Conservation (phyloP, 2,888 invertebrate genomes). For the Folsomia manolachei region DNA sequence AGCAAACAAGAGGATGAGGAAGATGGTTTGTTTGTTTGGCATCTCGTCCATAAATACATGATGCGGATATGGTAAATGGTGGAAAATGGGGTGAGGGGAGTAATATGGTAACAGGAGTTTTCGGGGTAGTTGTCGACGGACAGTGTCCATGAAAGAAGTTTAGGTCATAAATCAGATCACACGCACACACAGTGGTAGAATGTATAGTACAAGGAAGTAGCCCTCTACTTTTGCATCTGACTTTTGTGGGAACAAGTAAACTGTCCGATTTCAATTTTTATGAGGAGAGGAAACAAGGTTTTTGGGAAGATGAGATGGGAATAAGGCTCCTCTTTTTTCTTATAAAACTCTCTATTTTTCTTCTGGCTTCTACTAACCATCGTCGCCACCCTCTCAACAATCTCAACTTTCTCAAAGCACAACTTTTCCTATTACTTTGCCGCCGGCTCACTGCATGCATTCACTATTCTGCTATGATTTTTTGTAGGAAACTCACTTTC, state of each 20-base stretch:
- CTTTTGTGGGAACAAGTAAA: slow-evolving; percentile 26
- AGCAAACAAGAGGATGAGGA: too few relatives aligned
- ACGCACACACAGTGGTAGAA: too few relatives aligned
- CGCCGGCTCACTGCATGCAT: too few relatives aligned
- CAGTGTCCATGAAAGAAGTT: slow-evolving; percentile 12
- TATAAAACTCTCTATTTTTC: too few relatives aligned
- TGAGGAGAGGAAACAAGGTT: slow-evolving; percentile 18
- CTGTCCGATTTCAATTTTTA: slow-evolving; percentile 35
- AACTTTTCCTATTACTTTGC: neutral
- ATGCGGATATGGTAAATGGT: neutral
- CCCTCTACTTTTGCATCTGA: slow-evolving; percentile 17
- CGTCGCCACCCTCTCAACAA: neutral
- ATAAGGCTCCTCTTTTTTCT: too few relatives aligned
- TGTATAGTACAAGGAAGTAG: neutral
- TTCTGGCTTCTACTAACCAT: too few relatives aligned
- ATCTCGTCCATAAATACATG: neutral
- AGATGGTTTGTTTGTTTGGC: neutral
- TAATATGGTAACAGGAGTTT: too few relatives aligned
- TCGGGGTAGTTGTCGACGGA: too few relatives aligned
- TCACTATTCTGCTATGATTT: neutral
- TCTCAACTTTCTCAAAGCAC: slow-evolving; percentile 23
- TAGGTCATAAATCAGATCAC: slow-evolving; percentile 31
- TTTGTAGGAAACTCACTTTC: neutral
- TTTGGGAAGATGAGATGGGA: slow-evolving; percentile 23
- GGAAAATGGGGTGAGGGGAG: neutral